Base-by-base conservation (phyloP, 2,113 vertebrate species). In the Craseonycteris thonglongyai region DNA sequence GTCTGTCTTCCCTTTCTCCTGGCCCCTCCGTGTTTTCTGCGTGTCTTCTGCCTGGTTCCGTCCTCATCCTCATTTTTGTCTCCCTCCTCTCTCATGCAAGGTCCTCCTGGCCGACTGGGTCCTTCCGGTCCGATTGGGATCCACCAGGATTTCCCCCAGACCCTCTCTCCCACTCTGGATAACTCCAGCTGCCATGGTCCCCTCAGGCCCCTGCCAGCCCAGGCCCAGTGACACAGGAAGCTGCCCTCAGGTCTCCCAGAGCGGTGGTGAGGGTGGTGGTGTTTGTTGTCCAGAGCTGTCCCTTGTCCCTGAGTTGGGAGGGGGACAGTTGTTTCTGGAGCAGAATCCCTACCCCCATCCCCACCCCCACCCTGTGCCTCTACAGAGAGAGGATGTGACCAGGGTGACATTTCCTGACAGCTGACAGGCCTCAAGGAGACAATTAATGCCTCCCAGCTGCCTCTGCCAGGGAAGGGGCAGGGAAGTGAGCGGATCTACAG, bases 341-440 rank as follows among this genome's bases (percentile, higher is more conserved):
- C 38, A 49, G 38, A n/a, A n/a, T 26, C 59, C 54, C n/a, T n/a
- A n/a, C n/a, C 13, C 40, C 40, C 28, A 56, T 24, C 9, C 35
- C 35, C 38, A 47, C 3, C 49, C 58, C 80, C 5, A 13, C 15
- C 2, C 28, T 1, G 24, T 33, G 54, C 85, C 66, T 84, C 49
- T 2, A 0, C n/a, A 61, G 65, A 85, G 28, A 45, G 38, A 38
- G 33, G 63, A 76, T 5, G 0, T 28, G 33, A 66, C 28, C 8
- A 1, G 7, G 18, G n/a, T 65, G 88, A 49, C 38, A 33, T 54
- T 85, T 66, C 33, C 86, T 47, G 85, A 78, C 58, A 80, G 54
- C 26, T 89, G 78, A 83, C 74, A 35, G 92, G 79, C 58, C 80
- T 96, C 93, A 58, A 42, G 58, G 30, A 90, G 78, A 82, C 66